Percentiles rank a stretch among this genome's conserved stretches.
These are phyloP conservation scores for Chymomyza amoena DNA, from an alignment of 2,888 invertebrate species.

Conservation along the genomic window DNA sequence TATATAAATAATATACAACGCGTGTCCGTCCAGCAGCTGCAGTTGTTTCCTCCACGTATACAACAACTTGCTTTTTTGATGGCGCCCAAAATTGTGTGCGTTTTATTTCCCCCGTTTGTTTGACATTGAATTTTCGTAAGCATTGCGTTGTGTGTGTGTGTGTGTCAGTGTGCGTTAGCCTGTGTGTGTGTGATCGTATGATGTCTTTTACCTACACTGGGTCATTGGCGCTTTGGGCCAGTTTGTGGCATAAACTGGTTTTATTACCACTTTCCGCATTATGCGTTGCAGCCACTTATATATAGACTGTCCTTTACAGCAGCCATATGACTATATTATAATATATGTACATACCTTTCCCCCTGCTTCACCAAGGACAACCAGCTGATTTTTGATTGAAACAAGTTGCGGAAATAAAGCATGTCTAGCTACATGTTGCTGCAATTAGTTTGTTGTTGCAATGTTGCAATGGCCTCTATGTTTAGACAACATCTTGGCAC, in stretches of 20 bases:
- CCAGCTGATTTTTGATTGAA: too few species aligned
- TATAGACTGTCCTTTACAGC: neutral
- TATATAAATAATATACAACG: neutral
- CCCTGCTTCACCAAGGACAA: neutral
- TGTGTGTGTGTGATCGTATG: neutral
- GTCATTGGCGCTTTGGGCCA: constrained; percentile 2
- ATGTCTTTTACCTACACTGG: neutral
- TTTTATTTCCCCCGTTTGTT: neutral
- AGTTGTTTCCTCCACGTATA: neutral
- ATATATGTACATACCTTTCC: too few species aligned
- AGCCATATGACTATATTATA: too few species aligned
- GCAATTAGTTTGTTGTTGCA: neutral
- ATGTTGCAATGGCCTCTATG: neutral
- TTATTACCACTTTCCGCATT: constrained; percentile 2
- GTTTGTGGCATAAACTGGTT: neutral
- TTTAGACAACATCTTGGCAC: neutral
- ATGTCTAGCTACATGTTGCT: neutral
- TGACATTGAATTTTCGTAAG: constrained; percentile 56
- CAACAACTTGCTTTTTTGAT: neutral
- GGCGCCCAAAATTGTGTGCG: neutral
- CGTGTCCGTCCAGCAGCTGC: neutral
- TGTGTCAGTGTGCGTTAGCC: constrained; percentile 6
- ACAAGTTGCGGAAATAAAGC: neutral
- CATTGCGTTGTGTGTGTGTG: constrained; percentile 13
- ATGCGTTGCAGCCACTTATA: neutral